A percentile compares a stretch with the other conserved stretches of the same genome.
These are phyloP conservation scores for Danio albolineatus DNA, from an alignment of 2,797 vertebrate species.

Conservation along the genomic window DNA sequence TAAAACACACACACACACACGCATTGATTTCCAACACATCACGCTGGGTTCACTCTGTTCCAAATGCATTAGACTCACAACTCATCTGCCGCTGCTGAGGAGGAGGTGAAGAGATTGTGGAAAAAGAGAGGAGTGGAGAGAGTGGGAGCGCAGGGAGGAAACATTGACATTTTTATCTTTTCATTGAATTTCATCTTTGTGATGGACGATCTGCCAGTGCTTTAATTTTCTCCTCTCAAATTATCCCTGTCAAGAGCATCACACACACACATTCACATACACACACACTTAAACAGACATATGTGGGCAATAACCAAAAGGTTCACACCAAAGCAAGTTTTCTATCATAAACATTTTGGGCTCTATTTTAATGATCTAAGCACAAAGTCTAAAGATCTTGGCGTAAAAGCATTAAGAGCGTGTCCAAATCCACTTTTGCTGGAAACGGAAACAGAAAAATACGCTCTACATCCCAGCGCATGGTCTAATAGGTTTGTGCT, in stretches of 20 bases:
- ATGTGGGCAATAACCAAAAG: neutral
- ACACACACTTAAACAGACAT: conserved; percentile 10
- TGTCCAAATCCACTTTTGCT: too few species aligned
- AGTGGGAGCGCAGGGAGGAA: conserved; percentile 48
- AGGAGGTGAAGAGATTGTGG: conserved; percentile 43
- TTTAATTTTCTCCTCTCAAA: conserved; percentile 88
- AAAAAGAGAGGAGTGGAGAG: conserved; percentile 26
- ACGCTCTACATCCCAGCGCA: too few species aligned
- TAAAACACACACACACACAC: conserved; percentile 16
- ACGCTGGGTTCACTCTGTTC: conserved; percentile 25
- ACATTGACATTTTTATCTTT: conserved; percentile 86
- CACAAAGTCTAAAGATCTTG: too few species aligned
- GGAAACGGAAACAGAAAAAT: too few species aligned
- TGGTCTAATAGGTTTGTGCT: too few species aligned
- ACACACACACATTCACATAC: neutral
- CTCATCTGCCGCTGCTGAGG: conserved; percentile 44
- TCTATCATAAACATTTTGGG: too few species aligned
- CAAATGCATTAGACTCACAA: conserved; percentile 44
- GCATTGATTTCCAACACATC: conserved; percentile 16
- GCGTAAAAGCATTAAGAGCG: too few species aligned
- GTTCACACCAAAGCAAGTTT: too few species aligned
- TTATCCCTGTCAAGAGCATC: conserved; percentile 75
- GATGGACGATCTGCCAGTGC: conserved; percentile 84
- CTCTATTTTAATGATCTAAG: too few species aligned
- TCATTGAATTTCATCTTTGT: conserved; percentile 84